Base-by-base conservation (phyloP, 2,888 invertebrate species). In the Tipula lateralis region DNA sequence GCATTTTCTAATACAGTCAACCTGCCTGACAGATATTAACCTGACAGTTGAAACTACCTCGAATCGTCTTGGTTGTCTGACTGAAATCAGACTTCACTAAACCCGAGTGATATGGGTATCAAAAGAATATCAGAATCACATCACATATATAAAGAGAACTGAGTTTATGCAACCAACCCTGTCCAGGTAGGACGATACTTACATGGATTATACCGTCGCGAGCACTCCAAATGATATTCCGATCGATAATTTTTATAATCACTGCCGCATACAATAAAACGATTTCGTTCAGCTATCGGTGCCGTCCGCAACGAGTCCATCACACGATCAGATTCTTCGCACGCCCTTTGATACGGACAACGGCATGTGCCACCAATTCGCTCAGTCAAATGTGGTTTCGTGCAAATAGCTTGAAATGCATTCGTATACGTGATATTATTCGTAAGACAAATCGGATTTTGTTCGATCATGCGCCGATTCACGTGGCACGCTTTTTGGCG, bases 401-500 rank as follows among this genome's bases (percentile, higher is more conserved):
- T 86, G 85, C 88, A 88, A 24, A 88, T 86, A 86, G 87, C 87
- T 13, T 87, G 84, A 44, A 88, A 89, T n/a, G 88, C 88, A 86
- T 88, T 88, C 19, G 86, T 85, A 86, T 87, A 88, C 9, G 88
- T 88, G 29, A 86, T 84, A 83, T 87, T 87, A 85, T 87, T 87
- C 29, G 86, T 86, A 5, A 87, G 87, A 84, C 88, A 88, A 2
- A 88, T 86, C 1, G 88, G 87, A 86, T 88, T 88, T 87, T 88
- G 87, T 84, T 88, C 88, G 85, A 87, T 87, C 50, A 87, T 86
- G 29, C 85, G 86, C 44, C 85, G 86, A 13, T 88, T 86, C 29
- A 88, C 85, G 34, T 86, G 84, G 84, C 88, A 88, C 12, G 87
- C 86, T 24, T 85, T 84, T 84, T 50, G 44, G 29, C 29, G 44